Conservation (phyloP, 1,140 invertebrate genomes). For the Leptinotarsa undecemlineata region DNA sequence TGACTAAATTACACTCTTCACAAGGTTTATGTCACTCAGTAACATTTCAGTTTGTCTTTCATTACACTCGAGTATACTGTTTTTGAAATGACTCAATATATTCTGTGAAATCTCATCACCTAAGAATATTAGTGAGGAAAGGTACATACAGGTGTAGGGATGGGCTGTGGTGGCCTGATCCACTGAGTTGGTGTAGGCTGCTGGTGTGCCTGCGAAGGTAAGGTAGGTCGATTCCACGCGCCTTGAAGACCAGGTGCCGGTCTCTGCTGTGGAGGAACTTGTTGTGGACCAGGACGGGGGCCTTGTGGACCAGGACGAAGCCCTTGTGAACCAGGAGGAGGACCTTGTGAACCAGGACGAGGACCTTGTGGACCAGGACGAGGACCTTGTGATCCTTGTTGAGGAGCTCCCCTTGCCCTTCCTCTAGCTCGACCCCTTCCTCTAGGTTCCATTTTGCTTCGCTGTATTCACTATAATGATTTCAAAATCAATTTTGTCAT, state of each 20-base stretch:
- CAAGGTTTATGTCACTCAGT: too few relatives aligned
- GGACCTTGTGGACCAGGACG: not conserved
- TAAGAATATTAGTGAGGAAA: too few relatives aligned
- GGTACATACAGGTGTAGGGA: too few relatives aligned
- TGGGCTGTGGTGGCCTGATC: not conserved
- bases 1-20: too few relatives aligned
- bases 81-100: too few relatives aligned
- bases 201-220: not conserved
- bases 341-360: slow-evolving; percentile 5
- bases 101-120: too few relatives aligned
- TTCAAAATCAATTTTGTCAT: too few relatives aligned
- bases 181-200: not conserved
- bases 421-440: slow-evolving; percentile 24
- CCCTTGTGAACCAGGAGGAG: not conserved
- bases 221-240: not conserved
- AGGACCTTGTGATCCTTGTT: not conserved
- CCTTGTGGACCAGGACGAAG: not conserved
- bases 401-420: slow-evolving; percentile 15
- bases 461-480: too few relatives aligned
- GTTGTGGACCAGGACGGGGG: not conserved
- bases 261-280: not conserved
- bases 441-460: slow-evolving; percentile 19
- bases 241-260: not conserved
- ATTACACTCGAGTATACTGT: too few relatives aligned
- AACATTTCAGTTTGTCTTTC: too few relatives aligned